Percentiles rank a stretch among this genome's conserved stretches.
phyloP scores from a whole-genome alignment of 2,113 vertebrate genomes.

The Triplophysa rosa region DNA sequence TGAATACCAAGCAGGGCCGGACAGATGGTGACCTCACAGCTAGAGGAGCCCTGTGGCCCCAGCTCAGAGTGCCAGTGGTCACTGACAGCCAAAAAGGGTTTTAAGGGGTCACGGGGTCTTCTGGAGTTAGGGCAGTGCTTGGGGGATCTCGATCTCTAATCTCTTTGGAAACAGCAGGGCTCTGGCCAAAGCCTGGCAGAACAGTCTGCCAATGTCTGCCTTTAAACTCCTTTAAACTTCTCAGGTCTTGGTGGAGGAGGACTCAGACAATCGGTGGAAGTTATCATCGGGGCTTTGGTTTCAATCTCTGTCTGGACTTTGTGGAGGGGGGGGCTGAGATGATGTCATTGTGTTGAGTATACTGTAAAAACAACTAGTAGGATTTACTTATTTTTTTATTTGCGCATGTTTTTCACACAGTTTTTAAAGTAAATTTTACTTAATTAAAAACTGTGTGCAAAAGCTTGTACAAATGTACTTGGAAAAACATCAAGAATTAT shows the following conservation, averaged over 20 bases:
- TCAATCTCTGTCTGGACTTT: conserved; percentile 28
- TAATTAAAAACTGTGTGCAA: no score
- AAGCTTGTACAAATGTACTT: no score
- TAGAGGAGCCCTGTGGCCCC: conserved; percentile 9
- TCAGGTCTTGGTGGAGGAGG: conserved; percentile 6
- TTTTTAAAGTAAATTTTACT: no score
- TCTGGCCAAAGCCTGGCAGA: conserved; percentile 17
- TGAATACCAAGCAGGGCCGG: conserved; percentile 32
- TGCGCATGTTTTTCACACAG: no score
- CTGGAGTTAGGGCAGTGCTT: conserved; percentile 4
- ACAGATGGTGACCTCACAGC: conserved; percentile 44
- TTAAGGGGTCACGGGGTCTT: conserved; percentile 24
- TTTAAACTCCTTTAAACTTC: conserved; percentile 25
- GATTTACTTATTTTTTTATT: no score
- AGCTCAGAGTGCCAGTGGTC: conserved; percentile 21
- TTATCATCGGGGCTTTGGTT: conserved; percentile 19
- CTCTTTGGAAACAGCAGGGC: conserved; percentile 9
- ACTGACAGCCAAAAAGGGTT: conserved; percentile 24
- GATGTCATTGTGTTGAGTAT: background rate
- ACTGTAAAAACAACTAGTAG: background rate
- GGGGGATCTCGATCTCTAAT: conserved; percentile 14
- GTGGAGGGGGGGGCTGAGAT: conserved; percentile 16
- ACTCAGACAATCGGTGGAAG: background rate
- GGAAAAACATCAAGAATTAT: no score
- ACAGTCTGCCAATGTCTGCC: conserved; percentile 18